These are phyloP conservation scores for Anolis carolinensis DNA, from an alignment of 2,113 vertebrate species.

Conservation along the genomic window DNA sequence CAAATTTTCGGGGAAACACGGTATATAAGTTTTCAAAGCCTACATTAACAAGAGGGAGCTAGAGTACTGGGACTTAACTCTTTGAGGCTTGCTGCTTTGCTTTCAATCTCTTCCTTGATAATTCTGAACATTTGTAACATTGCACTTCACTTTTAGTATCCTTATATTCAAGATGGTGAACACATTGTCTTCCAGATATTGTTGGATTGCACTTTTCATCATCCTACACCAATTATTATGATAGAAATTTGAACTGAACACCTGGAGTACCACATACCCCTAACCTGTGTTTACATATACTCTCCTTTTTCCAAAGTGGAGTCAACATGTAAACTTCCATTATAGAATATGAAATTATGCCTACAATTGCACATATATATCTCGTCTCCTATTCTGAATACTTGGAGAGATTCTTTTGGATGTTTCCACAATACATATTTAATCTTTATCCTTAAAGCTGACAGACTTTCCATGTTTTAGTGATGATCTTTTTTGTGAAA, in stretches of 20 bases:
- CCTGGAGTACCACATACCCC: background rate
- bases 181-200: background rate
- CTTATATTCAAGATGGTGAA: background rate
- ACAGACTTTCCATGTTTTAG: background rate
- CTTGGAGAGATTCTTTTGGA: background rate
- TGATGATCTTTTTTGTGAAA: background rate
- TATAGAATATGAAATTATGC: background rate
- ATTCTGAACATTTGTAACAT: background rate
- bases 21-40: too few species aligned
- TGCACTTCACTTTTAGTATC: background rate
- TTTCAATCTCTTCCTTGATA: background rate
- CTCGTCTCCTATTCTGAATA: background rate
- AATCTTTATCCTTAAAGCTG: background rate
- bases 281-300: background rate
- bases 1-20: too few species aligned
- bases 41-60: too few species aligned
- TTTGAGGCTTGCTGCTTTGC: background rate
- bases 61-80: too few species aligned
- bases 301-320: background rate
- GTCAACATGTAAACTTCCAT: background rate
- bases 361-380: background rate
- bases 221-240: background rate
- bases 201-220: too few species aligned
- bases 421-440: background rate
- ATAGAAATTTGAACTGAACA: background rate